Evolutionary conservation across 2,888 invertebrate genomes (phyloP).

Genomic region (Sphecodes monilicornis): DNA sequence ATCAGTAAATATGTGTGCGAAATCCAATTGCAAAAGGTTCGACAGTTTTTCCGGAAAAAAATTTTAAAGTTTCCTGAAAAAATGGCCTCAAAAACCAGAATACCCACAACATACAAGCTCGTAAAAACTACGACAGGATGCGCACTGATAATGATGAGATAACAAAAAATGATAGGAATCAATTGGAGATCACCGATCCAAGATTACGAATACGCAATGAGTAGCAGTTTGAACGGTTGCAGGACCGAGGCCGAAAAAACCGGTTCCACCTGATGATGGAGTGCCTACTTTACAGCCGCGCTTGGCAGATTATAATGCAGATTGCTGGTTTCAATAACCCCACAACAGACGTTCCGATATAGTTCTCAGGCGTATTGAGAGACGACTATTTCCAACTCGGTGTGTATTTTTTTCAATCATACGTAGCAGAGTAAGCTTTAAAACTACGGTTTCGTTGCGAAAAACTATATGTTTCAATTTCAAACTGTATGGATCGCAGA

Average conservation of each 20-base stretch:
- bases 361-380: not conserved
- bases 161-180: constrained; percentile 36
- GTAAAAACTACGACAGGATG: not conserved
- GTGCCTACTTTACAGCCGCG: constrained; percentile 66
- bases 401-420: not conserved
- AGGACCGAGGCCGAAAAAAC: constrained; percentile 74
- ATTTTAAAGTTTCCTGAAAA: no score
- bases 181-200: constrained; percentile 51
- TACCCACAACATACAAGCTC: no score
- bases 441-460: not conserved
- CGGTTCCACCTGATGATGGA: constrained; percentile 74
- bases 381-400: constrained; percentile 3
- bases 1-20: no score
- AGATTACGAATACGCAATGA: constrained; percentile 63
- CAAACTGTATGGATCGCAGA: not conserved
- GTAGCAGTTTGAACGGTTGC: constrained; percentile 62
- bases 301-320: constrained; percentile 62
- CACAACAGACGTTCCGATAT: constrained; percentile 35
- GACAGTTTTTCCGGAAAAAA: no score
- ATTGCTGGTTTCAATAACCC: constrained; percentile 69
- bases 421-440: not conserved
- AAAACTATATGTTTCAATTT: not conserved
- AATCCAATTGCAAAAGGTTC: no score
- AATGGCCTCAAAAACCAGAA: no score
- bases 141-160: constrained; percentile 9